Evolutionary conservation across 2,888 invertebrate genomes (phyloP), one percentile per base, ranked within the genome.

Genomic region (Arge pagana): DNA sequence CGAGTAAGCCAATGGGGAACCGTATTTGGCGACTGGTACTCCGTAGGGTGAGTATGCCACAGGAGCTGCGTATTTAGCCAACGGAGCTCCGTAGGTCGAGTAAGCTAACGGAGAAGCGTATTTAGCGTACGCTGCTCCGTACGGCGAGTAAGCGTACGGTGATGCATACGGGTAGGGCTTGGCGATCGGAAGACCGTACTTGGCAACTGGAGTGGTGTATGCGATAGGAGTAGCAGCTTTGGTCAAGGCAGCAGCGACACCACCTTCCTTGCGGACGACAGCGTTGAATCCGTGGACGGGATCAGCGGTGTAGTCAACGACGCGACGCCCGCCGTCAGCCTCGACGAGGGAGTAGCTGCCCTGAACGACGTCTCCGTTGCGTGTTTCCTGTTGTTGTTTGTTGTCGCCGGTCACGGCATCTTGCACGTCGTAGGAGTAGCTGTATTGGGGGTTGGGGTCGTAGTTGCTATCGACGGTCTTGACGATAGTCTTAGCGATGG

Each of bases 341-440:
- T 83, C 83, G 1, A 83, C 71, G 6, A 83, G 78, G 58, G 82
- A 81, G 64, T 83, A 83, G 2, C 78, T 79, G 72, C 87, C 87
- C 80, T 84, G 86, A 10, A 87, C 86, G 4, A 83, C 83, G 67
- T 86, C 86, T 4, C 87, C 87, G 59, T 87, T 86, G 59, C 87
- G 81, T 64, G 84, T 83, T 69, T 87, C 87, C 37, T 83, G 81
- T 65, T 87, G 87, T 21, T 85, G 84, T 70, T 87, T 87, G 50
- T 86, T 82, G 67, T 87, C 87, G n/a, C 87, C 87, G 6, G 87
- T 86, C 63, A 86, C 85, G 2, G 83, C 83, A 67, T 87, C 87
- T 68, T 85, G 86, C 30, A 87, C 86, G 57, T 86, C 86, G 64
- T 87, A 87, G 68, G 85, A 85, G 70, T 86, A 87, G 6, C 83